These are phyloP conservation scores for Butorides virescens DNA, from an alignment of 2,113 vertebrate species.

Conservation along the genomic window DNA sequence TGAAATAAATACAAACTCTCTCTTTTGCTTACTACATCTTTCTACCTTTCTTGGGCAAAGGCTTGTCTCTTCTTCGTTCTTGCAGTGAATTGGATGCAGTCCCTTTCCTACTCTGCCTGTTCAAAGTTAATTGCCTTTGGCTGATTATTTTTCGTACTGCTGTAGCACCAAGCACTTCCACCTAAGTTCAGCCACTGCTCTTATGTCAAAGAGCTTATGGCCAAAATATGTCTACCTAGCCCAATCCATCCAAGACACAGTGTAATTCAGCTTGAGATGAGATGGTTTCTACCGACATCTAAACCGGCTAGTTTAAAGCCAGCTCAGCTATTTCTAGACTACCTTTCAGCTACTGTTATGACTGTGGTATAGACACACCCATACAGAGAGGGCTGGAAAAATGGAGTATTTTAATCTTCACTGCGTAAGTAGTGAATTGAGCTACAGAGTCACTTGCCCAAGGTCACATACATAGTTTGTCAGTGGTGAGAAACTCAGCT, in stretches of 20 bases:
- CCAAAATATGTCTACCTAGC: background rate
- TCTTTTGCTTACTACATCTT: background rate
- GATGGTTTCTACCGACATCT: background rate
- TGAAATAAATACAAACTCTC: conserved; percentile 7
- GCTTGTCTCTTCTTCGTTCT: background rate
- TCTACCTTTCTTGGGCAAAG: background rate
- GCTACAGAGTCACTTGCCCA: background rate
- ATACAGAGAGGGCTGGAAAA: background rate
- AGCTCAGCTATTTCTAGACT: background rate
- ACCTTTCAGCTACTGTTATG: background rate
- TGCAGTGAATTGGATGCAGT: background rate
- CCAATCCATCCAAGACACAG: background rate
- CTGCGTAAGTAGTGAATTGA: background rate
- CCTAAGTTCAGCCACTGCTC: background rate
- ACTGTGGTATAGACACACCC: background rate
- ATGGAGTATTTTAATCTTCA: background rate
- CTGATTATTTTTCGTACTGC: background rate
- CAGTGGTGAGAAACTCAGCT: background rate
- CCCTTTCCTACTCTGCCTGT: background rate
- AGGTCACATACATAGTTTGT: background rate
- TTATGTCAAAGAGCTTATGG: background rate
- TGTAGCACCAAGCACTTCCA: background rate
- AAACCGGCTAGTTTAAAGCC: background rate
- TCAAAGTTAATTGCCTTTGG: background rate
- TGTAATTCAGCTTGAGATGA: background rate